phyloP scores from a whole-genome alignment of 2,113 vertebrate species.

The Hypanus sabinus region DNA sequence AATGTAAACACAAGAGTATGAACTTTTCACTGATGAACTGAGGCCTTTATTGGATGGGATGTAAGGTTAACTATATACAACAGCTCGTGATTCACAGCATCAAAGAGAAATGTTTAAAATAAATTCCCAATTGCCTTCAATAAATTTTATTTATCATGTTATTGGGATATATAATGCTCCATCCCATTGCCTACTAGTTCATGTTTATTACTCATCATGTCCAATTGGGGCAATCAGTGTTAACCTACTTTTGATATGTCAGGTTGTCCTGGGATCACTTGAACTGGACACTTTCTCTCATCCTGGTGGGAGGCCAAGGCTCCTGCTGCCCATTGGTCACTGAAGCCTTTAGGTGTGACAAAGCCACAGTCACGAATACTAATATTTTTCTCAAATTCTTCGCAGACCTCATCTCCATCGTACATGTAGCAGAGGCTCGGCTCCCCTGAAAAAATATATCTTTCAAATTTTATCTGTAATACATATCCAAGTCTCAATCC shows the following conservation, averaged over 20 bases:
- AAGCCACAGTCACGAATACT: slow-evolving; percentile 75
- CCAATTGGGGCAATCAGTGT: background rate
- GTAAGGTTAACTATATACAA: background rate
- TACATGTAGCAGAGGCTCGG: slow-evolving; percentile 83
- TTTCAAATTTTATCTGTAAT: background rate
- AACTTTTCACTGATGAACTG: background rate
- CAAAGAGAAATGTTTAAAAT: background rate
- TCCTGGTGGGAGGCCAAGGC: slow-evolving; percentile 74
- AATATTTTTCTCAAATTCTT: slow-evolving; percentile 71
- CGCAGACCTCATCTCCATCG: slow-evolving; percentile 75
- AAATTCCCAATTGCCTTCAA: background rate
- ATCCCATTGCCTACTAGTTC: background rate
- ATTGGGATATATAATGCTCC: background rate
- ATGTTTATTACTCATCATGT: too few species aligned
- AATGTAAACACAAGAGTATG: background rate
- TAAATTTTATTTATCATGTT: background rate
- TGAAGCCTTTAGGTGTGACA: slow-evolving; percentile 68
- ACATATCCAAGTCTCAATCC: background rate
- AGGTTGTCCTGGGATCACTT: slow-evolving; percentile 72
- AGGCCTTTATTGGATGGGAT: background rate
- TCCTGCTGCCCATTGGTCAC: slow-evolving; percentile 76
- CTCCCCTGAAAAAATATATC: slow-evolving; percentile 62
- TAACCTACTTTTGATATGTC: slow-evolving; percentile 62
- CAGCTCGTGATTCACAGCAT: background rate
- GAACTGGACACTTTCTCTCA: slow-evolving; percentile 62